These are phyloP conservation scores for Hippolais icterina DNA, from an alignment of 2,113 vertebrate species.

Conservation along the genomic window DNA sequence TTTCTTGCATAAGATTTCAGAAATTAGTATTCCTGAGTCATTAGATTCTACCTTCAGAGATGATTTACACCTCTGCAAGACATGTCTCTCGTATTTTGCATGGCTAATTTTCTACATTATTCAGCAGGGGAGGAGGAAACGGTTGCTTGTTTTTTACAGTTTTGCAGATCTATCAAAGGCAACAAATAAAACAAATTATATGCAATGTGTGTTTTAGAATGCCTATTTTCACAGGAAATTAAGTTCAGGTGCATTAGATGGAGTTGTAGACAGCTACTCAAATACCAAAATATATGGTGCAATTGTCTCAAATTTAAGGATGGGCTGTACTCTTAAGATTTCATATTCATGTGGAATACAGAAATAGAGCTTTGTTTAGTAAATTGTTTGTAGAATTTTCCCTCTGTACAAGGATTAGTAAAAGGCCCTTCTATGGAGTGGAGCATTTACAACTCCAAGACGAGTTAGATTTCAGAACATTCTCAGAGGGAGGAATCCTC, in stretches of 20 bases:
- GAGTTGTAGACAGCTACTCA: not conserved
- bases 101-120: conserved; percentile 40
- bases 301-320: not conserved
- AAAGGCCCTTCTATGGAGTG: not conserved
- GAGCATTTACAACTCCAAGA: not conserved
- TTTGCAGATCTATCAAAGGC: conserved; percentile 26
- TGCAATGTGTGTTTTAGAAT: not conserved
- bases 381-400: not conserved
- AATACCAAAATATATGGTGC: not conserved
- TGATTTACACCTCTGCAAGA: not conserved
- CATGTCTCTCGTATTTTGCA: not conserved
- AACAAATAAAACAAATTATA: conserved; percentile 30
- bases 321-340: not conserved
- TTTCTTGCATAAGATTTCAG: not conserved
- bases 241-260: conserved; percentile 28
- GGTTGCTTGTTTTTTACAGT: conserved; percentile 3
- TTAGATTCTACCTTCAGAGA: not conserved
- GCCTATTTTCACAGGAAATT: conserved; percentile 34
- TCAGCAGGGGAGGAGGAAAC: conserved; percentile 8
- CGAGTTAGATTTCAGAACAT: not conserved
- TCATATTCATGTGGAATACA: not conserved
- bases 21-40: conserved; percentile 9
- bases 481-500: not conserved
- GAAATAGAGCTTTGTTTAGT: conserved; percentile 15
- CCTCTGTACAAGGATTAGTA: not conserved